A percentile compares a stretch with the other conserved stretches of the same genome.
Conservation (phyloP, 1,140 invertebrate genomes). For the Drosophila sproati region DNA sequence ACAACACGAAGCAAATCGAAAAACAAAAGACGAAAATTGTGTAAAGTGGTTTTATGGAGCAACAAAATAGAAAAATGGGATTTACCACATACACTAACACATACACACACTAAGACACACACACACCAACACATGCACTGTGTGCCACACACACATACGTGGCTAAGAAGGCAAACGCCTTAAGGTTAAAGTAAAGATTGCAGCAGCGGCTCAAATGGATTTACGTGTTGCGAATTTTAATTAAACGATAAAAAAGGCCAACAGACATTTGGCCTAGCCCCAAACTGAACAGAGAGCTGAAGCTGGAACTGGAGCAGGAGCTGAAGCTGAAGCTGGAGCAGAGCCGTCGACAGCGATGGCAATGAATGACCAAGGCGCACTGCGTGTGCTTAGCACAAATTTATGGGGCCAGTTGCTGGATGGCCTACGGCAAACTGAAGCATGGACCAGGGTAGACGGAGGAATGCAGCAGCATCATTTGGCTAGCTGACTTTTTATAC, state of each 20-base stretch:
- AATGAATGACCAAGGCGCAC: conserved; percentile 65
- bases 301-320: too few relatives aligned
- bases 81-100: conserved; percentile 69
- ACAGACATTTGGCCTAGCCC: conserved; percentile 52
- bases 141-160: conserved; percentile 27
- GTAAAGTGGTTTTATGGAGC: conserved; percentile 82
- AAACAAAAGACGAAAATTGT: conserved; percentile 83
- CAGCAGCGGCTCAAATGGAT: conserved; percentile 83
- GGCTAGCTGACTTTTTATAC: conserved; percentile 34
- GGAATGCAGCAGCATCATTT: conserved; percentile 58
- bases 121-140: conserved; percentile 43
- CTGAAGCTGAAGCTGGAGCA: neutral
- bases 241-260: conserved; percentile 80
- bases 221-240: conserved; percentile 83
- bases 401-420: conserved; percentile 58
- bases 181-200: conserved; percentile 83
- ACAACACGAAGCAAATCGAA: conserved; percentile 72
- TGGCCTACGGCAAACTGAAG: conserved; percentile 14
- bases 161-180: conserved; percentile 60
- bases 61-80: conserved; percentile 83
- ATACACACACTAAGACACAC: conserved; percentile 11
- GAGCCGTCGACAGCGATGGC: conserved; percentile 6
- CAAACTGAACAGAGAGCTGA: conserved; percentile 8
- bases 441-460: conserved; percentile 4
- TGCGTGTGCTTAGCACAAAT: conserved; percentile 80